A percentile compares a stretch with the other conserved stretches of the same genome.
Conservation (phyloP, 2,888 invertebrate genomes). For the Calameuta pallipes region DNA sequence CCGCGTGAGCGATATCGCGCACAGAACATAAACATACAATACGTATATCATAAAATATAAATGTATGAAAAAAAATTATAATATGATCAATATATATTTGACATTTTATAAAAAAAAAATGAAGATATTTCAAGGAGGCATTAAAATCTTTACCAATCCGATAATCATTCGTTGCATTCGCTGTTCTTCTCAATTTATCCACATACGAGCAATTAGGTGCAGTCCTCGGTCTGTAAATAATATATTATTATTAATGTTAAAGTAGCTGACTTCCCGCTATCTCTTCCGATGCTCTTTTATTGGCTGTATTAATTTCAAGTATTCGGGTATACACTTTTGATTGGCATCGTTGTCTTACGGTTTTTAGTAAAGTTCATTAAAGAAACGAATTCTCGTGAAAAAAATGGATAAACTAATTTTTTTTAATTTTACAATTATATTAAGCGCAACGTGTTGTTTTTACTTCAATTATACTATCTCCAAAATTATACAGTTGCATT, state of each 20-base stretch:
- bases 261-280: neutral
- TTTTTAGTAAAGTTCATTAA: neutral
- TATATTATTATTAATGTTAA: neutral
- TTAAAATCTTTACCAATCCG: conserved; percentile 44
- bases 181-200: neutral
- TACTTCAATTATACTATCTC: neutral
- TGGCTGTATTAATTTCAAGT: neutral
- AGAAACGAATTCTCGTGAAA: neutral
- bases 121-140: conserved; percentile 37
- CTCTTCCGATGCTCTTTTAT: neutral
- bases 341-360: too few relatives aligned
- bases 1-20: neutral
- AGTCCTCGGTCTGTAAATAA: neutral
- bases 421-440: neutral
- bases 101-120: conserved; percentile 24
- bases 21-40: conserved; percentile 19
- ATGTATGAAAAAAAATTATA: conserved; percentile 28
- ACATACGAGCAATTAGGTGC: neutral
- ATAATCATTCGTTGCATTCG: conserved; percentile 9
- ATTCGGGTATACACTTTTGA: too few relatives aligned
- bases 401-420: neutral
- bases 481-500: neutral
- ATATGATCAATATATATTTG: conserved; percentile 23
- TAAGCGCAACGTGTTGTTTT: neutral
- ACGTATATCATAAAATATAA: conserved; percentile 36